Evolutionary conservation across 2,113 vertebrate species (phyloP), one percentile per base, ranked within the genome.

Genomic region (Aphyosemion australe): DNA sequence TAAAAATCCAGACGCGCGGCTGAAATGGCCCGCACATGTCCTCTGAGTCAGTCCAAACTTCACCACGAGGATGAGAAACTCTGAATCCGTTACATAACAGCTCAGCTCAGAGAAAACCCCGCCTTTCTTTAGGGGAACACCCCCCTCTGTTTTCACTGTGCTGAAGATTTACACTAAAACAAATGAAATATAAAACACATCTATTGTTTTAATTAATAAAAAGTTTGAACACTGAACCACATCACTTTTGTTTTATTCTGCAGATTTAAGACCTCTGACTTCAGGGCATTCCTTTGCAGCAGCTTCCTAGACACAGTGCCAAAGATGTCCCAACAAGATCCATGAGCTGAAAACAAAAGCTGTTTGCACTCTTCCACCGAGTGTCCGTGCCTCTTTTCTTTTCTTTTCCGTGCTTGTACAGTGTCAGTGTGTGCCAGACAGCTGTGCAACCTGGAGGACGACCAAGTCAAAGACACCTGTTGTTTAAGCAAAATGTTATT

Each of bases 391-490:
- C n/a, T n/a, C n/a, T n/a, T n/a, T n/a, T n/a, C n/a, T n/a, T 61
- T n/a, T 26, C 20, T 34, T 32, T 55, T 19, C 20, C 10, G 60
- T 43, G 6, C 50, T 16, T 34, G n/a, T 70, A 45, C 59, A 19
- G 39, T 59, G 42, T 65, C 48, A 61, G 32, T 74, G 58, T 48
- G 67, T 43, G 41, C 21, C 73, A 69, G 62, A 78, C 87, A 86
- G 85, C 86, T 87, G 81, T 85, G 72, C 72, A 88, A 80, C 81
- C 79, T 88, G 84, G 80, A 90, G 56, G 63, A 52, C 14, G 74
- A 84, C 83, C 86, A 79, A 87, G 84, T 87, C 83, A 83, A 82
- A 85, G 75, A 83, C 84, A 86, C 87, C 84, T 87, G 83, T 65
- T 55, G 47, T 71, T 72, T 21, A 56, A 68, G 41, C 76, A 65